Evolutionary conservation across 2,113 vertebrate genomes (phyloP).

Genomic region (Pelvicachromis taeniatus): DNA sequence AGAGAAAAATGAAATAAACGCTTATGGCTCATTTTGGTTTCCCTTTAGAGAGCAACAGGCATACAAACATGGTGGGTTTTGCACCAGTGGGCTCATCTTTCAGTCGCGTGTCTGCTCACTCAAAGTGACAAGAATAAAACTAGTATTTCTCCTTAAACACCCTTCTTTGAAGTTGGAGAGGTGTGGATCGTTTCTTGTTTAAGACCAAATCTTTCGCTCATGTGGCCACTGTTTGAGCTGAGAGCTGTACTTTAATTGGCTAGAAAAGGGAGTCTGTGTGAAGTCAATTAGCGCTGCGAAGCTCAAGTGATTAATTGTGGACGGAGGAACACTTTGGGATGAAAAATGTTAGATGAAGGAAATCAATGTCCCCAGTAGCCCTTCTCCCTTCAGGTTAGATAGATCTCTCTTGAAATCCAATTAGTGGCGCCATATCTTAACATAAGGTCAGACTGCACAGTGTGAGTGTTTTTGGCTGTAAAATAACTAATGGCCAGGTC

Average conservation of each 20-base stretch:
- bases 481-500: constrained; percentile 4
- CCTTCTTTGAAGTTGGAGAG: neutral
- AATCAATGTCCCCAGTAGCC: constrained; percentile 13
- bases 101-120: neutral
- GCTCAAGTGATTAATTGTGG: constrained; percentile 36
- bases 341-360: constrained; percentile 25
- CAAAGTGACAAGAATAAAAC: neutral
- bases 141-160: neutral
- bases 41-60: neutral
- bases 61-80: neutral
- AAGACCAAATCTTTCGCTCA: neutral
- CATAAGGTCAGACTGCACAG: constrained; percentile 8
- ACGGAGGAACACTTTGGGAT: constrained; percentile 9
- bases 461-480: neutral
- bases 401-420: constrained; percentile 30
- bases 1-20: neutral
- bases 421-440: constrained; percentile 2
- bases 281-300: constrained; percentile 33
- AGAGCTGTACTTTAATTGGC: constrained; percentile 2
- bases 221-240: neutral
- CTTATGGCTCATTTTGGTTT: neutral
- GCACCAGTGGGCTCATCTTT: neutral
- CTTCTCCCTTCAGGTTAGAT: constrained; percentile 3
- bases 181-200: neutral
- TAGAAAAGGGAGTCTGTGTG: neutral